Conservation (phyloP, 2,888 invertebrate species). For the Ennomos quercinarius region DNA sequence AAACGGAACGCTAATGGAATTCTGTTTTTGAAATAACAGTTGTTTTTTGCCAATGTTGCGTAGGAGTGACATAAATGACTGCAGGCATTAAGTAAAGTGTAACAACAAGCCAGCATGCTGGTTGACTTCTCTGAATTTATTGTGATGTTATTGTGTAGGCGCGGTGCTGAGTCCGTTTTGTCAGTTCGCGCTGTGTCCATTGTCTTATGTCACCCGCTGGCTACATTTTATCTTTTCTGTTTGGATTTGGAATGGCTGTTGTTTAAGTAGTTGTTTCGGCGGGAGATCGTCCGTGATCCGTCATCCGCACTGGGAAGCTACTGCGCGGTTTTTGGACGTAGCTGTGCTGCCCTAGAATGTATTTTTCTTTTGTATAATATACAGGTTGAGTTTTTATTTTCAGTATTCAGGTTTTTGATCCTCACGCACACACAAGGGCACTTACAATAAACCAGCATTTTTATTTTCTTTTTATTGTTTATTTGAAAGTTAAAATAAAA, state of each 20-base stretch:
- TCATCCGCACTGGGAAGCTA: constrained; percentile 67
- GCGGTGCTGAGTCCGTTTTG: constrained; percentile 53
- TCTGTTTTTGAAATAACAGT: constrained; percentile 53
- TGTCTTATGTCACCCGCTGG: constrained; percentile 67
- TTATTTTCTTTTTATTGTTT: no score
- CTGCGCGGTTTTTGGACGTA: constrained; percentile 64
- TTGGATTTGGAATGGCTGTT: constrained; percentile 43
- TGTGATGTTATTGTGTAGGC: constrained; percentile 41
- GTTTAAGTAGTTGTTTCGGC: constrained; percentile 60
- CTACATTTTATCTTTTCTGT: constrained; percentile 28
- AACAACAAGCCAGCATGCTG: constrained; percentile 43
- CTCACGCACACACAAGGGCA: no score
- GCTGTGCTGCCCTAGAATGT: constrained; percentile 1
- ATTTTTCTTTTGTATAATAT: constrained; percentile 8
- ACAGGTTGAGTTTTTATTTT: constrained; percentile 6
- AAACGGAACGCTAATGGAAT: constrained; percentile 47
- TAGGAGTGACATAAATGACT: constrained; percentile 65
- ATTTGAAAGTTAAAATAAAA: no score
- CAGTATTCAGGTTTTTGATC: no score
- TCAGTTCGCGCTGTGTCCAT: constrained; percentile 40
- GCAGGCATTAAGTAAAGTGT: constrained; percentile 48
- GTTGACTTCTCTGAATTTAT: constrained; percentile 55
- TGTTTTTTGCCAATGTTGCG: constrained; percentile 54
- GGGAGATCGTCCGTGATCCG: constrained; percentile 55
- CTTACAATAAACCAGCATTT: no score